Conservation (phyloP, 1,140 invertebrate genomes). For the Araneus ventricosus region DNA sequence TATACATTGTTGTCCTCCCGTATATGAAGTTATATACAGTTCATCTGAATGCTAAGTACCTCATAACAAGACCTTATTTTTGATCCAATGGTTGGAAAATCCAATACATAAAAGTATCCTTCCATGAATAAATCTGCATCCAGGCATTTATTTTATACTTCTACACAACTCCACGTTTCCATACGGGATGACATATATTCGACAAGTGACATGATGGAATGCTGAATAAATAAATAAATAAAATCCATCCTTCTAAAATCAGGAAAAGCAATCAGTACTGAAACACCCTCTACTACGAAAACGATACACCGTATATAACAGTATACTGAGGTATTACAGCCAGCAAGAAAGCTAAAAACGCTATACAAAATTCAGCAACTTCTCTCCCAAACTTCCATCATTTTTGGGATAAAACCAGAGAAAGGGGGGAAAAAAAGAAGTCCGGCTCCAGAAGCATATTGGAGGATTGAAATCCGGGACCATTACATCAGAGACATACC, state of each 20-base stretch:
- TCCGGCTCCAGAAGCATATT: background rate
- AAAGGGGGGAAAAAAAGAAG: background rate
- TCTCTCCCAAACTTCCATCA: conserved; percentile 9
- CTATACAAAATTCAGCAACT: conserved; percentile 38
- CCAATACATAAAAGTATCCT: too few species aligned
- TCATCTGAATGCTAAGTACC: too few species aligned
- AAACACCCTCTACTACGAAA: background rate
- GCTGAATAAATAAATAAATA: background rate
- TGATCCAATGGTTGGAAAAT: too few species aligned
- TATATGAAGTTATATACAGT: too few species aligned
- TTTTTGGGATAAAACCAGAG: conserved; percentile 4
- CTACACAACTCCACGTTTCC: too few species aligned
- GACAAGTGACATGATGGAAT: background rate
- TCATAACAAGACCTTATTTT: too few species aligned
- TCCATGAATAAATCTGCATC: too few species aligned
- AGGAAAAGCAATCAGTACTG: background rate
- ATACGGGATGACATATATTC: background rate
- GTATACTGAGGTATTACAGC: background rate
- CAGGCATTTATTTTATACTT: too few species aligned
- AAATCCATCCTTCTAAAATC: background rate
- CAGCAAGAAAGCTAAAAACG: background rate
- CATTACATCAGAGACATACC: conserved; percentile 42
- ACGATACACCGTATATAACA: background rate
- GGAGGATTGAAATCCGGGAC: background rate
- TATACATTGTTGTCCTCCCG: too few species aligned